Conservation (phyloP, 2,113 vertebrate genomes). For the Fukomys damarensis region DNA sequence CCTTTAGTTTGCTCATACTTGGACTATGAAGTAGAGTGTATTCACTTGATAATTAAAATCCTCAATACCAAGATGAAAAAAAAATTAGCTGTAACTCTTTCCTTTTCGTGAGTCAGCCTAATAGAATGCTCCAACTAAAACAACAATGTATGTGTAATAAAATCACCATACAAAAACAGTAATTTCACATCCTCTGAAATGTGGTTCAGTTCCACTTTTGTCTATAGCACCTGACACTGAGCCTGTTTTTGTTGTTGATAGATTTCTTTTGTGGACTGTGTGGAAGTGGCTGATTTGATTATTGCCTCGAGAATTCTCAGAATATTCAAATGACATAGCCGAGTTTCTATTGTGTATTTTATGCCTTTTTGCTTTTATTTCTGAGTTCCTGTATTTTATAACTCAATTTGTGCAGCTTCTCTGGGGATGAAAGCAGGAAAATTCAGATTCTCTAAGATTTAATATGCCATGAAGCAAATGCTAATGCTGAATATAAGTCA, state of each 20-base stretch:
- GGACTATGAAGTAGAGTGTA: not conserved
- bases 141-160: not conserved
- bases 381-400: constrained; percentile 57
- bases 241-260: not conserved
- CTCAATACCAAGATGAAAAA: not conserved
- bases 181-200: constrained; percentile 53
- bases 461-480: constrained; percentile 45
- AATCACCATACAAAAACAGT: constrained; percentile 17
- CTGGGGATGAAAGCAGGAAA: constrained; percentile 18
- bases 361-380: constrained; percentile 43
- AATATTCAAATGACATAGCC: constrained; percentile 46
- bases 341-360: constrained; percentile 48
- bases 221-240: not conserved
- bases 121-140: constrained; percentile 33
- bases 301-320: not conserved
- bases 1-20: not conserved
- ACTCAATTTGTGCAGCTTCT: constrained; percentile 44
- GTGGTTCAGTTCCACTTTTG: not conserved
- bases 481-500: constrained; percentile 2
- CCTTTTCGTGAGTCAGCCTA: constrained; percentile 11
- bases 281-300: constrained; percentile 25
- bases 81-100: not conserved
- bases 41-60: not conserved
- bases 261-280: not conserved
- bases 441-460: constrained; percentile 27